Evolutionary conservation across 2,113 vertebrate species (phyloP), one percentile per base, ranked within the genome.

Genomic region (Eonycteris spelaea): DNA sequence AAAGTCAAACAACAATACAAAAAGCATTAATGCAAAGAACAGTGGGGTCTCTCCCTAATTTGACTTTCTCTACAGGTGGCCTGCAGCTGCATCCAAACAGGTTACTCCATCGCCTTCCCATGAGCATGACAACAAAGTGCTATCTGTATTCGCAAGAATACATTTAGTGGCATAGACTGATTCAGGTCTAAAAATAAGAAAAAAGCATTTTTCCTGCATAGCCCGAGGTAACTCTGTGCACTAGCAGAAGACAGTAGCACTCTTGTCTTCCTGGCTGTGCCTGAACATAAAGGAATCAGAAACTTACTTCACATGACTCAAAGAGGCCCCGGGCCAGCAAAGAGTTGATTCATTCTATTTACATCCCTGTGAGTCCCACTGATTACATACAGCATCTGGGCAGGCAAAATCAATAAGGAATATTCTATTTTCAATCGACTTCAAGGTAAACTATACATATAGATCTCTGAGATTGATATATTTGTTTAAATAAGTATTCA

Each of bases 41-140:
- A 99, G 99, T 99, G 98, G 99, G 99, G 99, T 98, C 98, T 99
- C 99, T 99, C 98, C 98, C 98, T 99, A 99, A 99, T 99, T 99
- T 99, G 99, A 99, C 99, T 99, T 99, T 99, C 99, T 98, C 99
- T 99, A 99, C 99, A 99, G 99, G 99, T 99, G 99, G 99, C 97
- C 99, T 98, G 98, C 99, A 99, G 99, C 99, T 99, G 99, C 99
- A 97, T 98, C 98, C 97, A 98, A 99, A 99, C 99, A 99, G 99
- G 99, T 99, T 99, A 99, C 97, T 96, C 97, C 91, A 96, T 97
- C 0, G 97, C 94, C 98, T 99, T 99, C 98, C 99, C 98, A 98
- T 97, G 98, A 98, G 98, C 97, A 96, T 53, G 92, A 78, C 98
- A 98, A 99, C 99, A 99, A 98, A 98, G 98, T 98, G 38, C 96